A percentile compares a stretch with the other conserved stretches of the same genome.
Evolutionary conservation across 2,888 invertebrate genomes (phyloP).

Genomic region (Mycalesis mineus): DNA sequence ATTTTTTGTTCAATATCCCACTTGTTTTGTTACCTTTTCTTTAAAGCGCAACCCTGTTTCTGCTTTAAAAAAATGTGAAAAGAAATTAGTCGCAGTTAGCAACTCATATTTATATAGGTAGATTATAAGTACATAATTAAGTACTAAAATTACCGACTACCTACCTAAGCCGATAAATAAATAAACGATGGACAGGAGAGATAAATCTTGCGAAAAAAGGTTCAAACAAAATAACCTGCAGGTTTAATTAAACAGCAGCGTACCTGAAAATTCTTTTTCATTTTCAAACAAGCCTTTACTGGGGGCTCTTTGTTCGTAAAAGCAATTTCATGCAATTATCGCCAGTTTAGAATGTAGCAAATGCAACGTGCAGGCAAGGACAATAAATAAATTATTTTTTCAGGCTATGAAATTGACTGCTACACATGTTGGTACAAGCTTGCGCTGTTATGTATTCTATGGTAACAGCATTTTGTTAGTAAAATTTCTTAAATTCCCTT

Average conservation of each 20-base stretch:
- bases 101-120: too few species aligned
- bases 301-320: constrained; percentile 6
- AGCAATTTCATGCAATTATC: constrained; percentile 17
- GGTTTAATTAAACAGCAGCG: constrained; percentile 2
- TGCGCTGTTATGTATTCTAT: too few species aligned
- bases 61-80: too few species aligned
- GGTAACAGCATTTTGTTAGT: too few species aligned
- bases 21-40: too few species aligned
- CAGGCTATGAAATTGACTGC: not conserved
- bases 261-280: constrained; percentile 7
- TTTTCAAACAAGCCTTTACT: constrained; percentile 4
- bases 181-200: not conserved
- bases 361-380: not conserved
- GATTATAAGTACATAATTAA: not conserved
- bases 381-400: not conserved
- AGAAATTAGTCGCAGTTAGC: too few species aligned
- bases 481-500: too few species aligned
- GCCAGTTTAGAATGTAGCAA: constrained; percentile 9
- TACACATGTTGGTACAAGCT: too few species aligned
- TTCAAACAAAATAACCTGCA: not conserved
- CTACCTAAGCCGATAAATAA: not conserved
- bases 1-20: too few species aligned
- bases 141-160: not conserved
- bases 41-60: too few species aligned
- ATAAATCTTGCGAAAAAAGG: not conserved